Evolutionary conservation across 2,888 invertebrate species (phyloP).

Genomic region (Macropis europaea): DNA sequence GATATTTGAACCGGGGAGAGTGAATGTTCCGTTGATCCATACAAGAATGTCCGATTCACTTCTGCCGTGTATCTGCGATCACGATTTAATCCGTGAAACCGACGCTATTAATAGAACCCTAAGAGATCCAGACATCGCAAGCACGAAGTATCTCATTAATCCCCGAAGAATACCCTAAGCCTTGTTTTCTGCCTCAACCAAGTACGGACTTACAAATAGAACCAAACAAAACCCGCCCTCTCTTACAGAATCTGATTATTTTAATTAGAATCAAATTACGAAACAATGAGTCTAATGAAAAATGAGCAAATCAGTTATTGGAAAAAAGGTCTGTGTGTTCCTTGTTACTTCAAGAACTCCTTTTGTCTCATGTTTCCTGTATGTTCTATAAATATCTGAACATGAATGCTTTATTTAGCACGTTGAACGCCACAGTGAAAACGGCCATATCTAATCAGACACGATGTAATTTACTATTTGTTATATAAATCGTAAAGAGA

Average conservation of each 20-base stretch:
- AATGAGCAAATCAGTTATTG: no score
- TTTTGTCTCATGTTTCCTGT: no score
- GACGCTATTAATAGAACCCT: constrained; percentile 45
- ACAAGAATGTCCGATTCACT: constrained; percentile 12
- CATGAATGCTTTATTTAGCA: no score
- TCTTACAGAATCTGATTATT: neutral
- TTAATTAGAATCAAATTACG: neutral
- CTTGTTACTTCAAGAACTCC: neutral
- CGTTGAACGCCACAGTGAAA: no score
- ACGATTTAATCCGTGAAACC: constrained; percentile 40
- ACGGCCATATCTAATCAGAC: no score
- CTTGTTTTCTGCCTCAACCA: constrained; percentile 2
- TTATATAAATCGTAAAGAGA: no score
- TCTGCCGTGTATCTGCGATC: constrained; percentile 22
- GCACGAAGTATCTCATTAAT: constrained; percentile 27
- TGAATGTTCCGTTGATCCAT: constrained; percentile 6
- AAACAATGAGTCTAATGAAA: neutral
- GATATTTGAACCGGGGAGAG: constrained; percentile 6
- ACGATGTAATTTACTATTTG: no score
- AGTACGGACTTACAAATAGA: neutral
- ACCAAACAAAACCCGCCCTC: neutral
- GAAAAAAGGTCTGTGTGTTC: no score
- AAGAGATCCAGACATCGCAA: constrained; percentile 28
- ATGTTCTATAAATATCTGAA: no score
- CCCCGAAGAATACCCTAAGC: constrained; percentile 12